A percentile compares a stretch with the other conserved stretches of the same genome.
Conservation (phyloP, 2,797 vertebrate genomes). For the Limosa lapponica region DNA sequence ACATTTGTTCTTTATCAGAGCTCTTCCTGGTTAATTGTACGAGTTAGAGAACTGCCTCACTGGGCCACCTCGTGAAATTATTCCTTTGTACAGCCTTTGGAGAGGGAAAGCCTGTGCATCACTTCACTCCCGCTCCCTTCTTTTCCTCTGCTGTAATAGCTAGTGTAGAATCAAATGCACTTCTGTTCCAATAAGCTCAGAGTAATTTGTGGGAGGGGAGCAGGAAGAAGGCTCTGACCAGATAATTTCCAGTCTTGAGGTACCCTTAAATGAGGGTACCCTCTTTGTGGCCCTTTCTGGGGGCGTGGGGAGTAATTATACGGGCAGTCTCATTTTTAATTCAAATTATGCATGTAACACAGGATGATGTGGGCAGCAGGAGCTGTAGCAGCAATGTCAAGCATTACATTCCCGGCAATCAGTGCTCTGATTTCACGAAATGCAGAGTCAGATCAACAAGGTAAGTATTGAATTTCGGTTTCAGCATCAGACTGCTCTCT, state of each 20-base stretch:
- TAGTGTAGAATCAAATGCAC: not conserved
- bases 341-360: not conserved
- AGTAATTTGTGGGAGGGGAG: not conserved
- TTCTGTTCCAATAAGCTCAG: not conserved
- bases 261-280: not conserved
- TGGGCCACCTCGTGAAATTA: not conserved
- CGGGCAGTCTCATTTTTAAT: not conserved
- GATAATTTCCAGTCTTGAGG: not conserved
- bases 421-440: slow-evolving; percentile 81
- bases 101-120: not conserved
- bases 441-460: slow-evolving; percentile 82
- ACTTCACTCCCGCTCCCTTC: not conserved
- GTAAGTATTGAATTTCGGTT: slow-evolving; percentile 35
- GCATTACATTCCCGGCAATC: slow-evolving; percentile 82
- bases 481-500: not conserved
- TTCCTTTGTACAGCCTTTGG: not conserved
- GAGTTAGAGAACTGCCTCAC: not conserved
- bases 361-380: slow-evolving; percentile 87
- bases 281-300: not conserved
- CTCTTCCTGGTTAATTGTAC: not conserved
- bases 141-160: not conserved
- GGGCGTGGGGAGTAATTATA: not conserved
- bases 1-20: not conserved
- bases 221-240: not conserved
- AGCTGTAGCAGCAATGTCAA: slow-evolving; percentile 82